A percentile compares a stretch with the other conserved stretches of the same genome.
These are phyloP conservation scores for Leptinotarsa tumamoca DNA, from an alignment of 2,888 invertebrate genomes.

Conservation along the genomic window DNA sequence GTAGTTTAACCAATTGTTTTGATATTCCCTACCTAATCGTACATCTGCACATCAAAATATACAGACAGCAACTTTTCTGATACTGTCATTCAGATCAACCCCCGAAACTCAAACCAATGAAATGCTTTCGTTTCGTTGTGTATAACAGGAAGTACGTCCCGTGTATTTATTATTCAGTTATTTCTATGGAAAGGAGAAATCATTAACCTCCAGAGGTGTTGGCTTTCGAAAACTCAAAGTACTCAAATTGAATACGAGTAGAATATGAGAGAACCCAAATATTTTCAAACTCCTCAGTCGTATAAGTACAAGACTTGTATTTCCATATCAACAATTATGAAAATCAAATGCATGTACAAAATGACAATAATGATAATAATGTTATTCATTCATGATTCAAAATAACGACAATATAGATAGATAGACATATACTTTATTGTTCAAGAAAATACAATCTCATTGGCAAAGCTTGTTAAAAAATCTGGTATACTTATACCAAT, in stretches of 20 bases:
- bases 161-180: constrained; percentile 7
- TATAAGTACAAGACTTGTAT: too few species aligned
- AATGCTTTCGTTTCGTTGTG: constrained; percentile 1
- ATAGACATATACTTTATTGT: too few species aligned
- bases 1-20: constrained; percentile 29
- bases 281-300: neutral
- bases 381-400: too few species aligned
- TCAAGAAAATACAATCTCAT: too few species aligned
- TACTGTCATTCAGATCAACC: constrained; percentile 25
- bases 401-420: too few species aligned
- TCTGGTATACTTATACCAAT: too few species aligned
- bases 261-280: too few species aligned
- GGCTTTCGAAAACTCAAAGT: neutral
- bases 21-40: constrained; percentile 24
- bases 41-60: constrained; percentile 29
- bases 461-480: too few species aligned
- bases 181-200: constrained; percentile 3
- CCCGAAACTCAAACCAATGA: constrained; percentile 14
- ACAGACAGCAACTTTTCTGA: constrained; percentile 26
- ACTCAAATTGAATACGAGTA: too few species aligned
- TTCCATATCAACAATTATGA: too few species aligned
- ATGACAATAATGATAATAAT: too few species aligned
- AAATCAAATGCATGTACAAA: too few species aligned
- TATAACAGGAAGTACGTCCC: constrained; percentile 12
- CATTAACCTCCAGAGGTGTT: neutral